phyloP scores from a whole-genome alignment of 2,888 invertebrate species.

The Metallyticus violacea region DNA sequence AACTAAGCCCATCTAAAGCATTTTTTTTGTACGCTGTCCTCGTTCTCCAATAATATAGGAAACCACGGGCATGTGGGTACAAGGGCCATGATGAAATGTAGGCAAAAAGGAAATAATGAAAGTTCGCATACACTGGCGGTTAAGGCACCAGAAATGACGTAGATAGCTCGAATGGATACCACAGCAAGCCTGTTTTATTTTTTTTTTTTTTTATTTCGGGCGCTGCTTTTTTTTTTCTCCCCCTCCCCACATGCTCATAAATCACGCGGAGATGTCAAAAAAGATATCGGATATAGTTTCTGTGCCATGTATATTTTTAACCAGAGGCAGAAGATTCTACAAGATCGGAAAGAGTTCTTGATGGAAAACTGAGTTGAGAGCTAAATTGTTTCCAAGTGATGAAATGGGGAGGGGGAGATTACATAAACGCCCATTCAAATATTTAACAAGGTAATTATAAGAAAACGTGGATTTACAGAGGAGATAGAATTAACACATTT shows the following conservation, averaged over 20 bases:
- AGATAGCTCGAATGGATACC: background rate
- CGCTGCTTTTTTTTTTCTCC: background rate
- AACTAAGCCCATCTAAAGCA: background rate
- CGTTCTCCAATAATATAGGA: background rate
- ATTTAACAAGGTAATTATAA: no score
- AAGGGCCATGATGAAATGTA: background rate
- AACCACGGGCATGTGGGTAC: background rate
- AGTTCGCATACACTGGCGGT: background rate
- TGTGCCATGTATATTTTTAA: background rate
- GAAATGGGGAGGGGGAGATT: no score
- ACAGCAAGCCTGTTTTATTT: background rate
- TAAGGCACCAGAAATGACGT: background rate
- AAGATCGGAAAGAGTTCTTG: background rate
- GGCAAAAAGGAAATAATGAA: background rate
- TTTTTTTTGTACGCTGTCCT: background rate
- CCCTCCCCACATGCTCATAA: background rate
- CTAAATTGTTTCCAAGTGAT: background rate
- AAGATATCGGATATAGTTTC: background rate
- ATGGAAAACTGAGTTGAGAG: background rate
- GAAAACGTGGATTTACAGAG: no score
- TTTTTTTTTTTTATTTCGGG: no score
- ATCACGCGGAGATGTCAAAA: constrained; percentile 1
- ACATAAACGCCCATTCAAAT: no score
- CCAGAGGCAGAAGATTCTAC: background rate
- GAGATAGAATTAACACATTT: no score